Percentiles rank a stretch among this genome's conserved stretches.
Evolutionary conservation across 2,797 vertebrate species (phyloP).

Genomic region (Selene dorsalis): DNA sequence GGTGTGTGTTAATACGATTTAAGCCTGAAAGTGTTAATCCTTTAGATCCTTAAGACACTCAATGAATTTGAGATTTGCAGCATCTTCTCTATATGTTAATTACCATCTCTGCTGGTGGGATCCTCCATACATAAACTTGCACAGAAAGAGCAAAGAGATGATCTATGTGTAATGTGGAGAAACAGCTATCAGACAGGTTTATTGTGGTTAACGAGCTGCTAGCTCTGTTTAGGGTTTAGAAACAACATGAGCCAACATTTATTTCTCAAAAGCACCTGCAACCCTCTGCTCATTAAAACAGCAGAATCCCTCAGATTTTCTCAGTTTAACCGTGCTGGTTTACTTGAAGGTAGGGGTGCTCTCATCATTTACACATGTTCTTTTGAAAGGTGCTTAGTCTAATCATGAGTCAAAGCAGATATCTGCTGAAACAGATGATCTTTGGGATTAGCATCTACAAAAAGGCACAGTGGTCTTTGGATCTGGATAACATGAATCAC

Average conservation of each 20-base stretch:
- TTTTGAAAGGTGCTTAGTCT: background rate
- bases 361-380: background rate
- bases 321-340: conserved; percentile 12
- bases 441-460: conserved; percentile 22
- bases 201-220: conserved; percentile 25
- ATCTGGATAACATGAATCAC: conserved; percentile 15
- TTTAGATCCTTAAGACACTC: conserved; percentile 68
- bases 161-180: conserved; percentile 16
- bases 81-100: conserved; percentile 62
- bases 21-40: conserved; percentile 74
- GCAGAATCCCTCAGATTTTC: conserved; percentile 11
- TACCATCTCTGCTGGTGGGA: conserved; percentile 33
- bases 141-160: conserved; percentile 6
- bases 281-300: conserved; percentile 19
- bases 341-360: background rate
- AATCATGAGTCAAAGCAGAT: conserved; percentile 39
- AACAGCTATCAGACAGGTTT: conserved; percentile 15
- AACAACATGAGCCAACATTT: conserved; percentile 2
- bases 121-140: conserved; percentile 14
- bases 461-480: conserved; percentile 4
- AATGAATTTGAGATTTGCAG: conserved; percentile 61
- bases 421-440: conserved; percentile 20
- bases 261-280: background rate
- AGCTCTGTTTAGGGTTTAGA: conserved; percentile 7
- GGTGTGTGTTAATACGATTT: conserved; percentile 71